phyloP scores from a whole-genome alignment of 2,888 invertebrate genomes.

The Philaethria dido region DNA sequence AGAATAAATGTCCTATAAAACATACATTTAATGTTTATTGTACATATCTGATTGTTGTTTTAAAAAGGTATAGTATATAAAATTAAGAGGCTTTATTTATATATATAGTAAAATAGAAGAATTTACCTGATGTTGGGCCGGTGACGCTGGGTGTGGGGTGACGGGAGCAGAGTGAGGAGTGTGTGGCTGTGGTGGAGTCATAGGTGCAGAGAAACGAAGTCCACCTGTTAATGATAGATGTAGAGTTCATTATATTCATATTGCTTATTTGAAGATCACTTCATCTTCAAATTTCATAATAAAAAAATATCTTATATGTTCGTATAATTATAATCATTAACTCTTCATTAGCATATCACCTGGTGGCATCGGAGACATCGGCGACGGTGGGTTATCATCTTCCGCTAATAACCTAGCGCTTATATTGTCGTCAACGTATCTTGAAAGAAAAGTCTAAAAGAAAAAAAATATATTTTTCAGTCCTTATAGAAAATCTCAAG shows the following conservation, averaged over 20 bases:
- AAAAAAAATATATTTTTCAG: slow-evolving; percentile 15
- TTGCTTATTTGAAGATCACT: no score
- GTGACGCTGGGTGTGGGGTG: slow-evolving; percentile 80
- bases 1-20: no score
- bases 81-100: no score
- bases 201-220: slow-evolving; percentile 92
- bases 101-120: no score
- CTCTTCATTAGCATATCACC: slow-evolving; percentile 50
- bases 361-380: slow-evolving; percentile 91
- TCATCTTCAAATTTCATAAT: no score
- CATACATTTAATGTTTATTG: no score
- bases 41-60: no score
- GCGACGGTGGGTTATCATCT: slow-evolving; percentile 98
- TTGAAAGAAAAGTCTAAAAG: slow-evolving; percentile 91
- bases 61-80: no score
- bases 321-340: background rate
- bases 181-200: slow-evolving; percentile 88
- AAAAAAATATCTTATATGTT: no score
- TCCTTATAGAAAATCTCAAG: background rate
- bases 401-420: slow-evolving; percentile 93
- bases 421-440: slow-evolving; percentile 96
- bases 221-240: slow-evolving; percentile 58
- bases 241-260: background rate
- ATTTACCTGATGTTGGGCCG: slow-evolving; percentile 83
- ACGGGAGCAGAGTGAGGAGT: slow-evolving; percentile 86